These are phyloP conservation scores for Drosophila parabipectinata DNA, from an alignment of 1,140 invertebrate genomes.

Conservation along the genomic window DNA sequence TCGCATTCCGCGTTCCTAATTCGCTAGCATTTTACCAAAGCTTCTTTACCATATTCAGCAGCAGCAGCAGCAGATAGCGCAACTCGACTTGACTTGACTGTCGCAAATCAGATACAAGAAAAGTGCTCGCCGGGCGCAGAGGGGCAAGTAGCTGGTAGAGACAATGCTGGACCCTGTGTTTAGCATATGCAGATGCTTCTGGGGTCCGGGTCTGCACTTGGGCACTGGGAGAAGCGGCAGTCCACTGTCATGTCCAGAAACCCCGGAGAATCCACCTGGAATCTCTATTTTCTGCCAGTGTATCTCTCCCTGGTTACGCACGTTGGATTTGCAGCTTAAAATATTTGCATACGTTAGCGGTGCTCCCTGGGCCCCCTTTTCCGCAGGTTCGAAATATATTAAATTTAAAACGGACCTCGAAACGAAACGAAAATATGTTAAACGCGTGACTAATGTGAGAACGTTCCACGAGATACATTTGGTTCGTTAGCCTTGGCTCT, in stretches of 20 bases:
- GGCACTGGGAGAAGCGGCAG: conserved; percentile 8
- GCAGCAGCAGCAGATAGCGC: conserved; percentile 48
- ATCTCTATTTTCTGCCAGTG: neutral
- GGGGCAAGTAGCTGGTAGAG: conserved; percentile 11
- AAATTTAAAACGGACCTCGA: conserved; percentile 71
- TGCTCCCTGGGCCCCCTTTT: neutral
- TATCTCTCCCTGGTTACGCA: conserved; percentile 62
- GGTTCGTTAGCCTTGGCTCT: conserved; percentile 63
- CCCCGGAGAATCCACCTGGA: neutral
- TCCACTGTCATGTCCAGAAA: neutral
- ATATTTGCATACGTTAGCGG: conserved; percentile 67
- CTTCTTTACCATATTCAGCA: conserved; percentile 76
- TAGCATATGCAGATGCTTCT: conserved; percentile 74
- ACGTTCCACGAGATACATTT: conserved; percentile 76
- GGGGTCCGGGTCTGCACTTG: conserved; percentile 20
- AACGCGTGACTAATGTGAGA: conserved; percentile 82
- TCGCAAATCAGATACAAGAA: conserved; percentile 78
- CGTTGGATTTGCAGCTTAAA: conserved; percentile 71
- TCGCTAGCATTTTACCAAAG: conserved; percentile 75
- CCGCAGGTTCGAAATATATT: conserved; percentile 67
- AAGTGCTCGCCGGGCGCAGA: conserved; percentile 13
- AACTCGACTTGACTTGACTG: conserved; percentile 61
- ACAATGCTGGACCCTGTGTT: conserved; percentile 51
- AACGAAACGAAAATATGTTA: conserved; percentile 80
- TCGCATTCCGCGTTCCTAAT: conserved; percentile 82